Evolutionary conservation across 1,140 invertebrate species (phyloP).

Genomic region (Charaxes varanes): DNA sequence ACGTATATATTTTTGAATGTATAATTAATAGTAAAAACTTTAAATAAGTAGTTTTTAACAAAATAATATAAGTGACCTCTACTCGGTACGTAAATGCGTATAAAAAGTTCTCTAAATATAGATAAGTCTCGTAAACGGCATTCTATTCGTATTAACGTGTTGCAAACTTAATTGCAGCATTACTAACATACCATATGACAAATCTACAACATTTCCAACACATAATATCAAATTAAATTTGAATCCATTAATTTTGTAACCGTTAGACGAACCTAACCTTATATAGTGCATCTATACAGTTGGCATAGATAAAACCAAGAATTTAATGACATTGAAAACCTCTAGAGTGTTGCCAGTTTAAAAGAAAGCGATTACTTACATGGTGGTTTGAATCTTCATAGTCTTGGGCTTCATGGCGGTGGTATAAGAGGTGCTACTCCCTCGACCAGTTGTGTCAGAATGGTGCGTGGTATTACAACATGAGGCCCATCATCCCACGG

Average conservation of each 20-base stretch:
- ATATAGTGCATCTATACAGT: no score
- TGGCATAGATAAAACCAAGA: neutral
- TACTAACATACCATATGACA: neutral
- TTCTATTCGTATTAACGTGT: neutral
- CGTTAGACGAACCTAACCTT: neutral
- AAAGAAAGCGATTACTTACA: conserved; percentile 31
- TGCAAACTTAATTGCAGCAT: conserved; percentile 2
- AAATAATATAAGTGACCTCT: no score
- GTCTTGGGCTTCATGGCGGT: conserved; percentile 12
- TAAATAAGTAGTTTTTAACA: no score
- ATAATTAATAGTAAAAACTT: no score
- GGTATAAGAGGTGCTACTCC: conserved; percentile 23
- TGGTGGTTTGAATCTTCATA: conserved; percentile 25
- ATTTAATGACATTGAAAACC: no score
- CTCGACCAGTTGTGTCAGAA: conserved; percentile 30
- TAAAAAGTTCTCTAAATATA: conserved; percentile 2
- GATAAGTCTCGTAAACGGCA: neutral
- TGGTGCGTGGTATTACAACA: conserved; percentile 34
- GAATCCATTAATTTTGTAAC: neutral
- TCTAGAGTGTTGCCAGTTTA: no score
- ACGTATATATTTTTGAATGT: no score
- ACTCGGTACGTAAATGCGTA: no score
- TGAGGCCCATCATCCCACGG: conserved; percentile 43
- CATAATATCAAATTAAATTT: neutral
- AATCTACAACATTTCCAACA: conserved; percentile 1